Evolutionary conservation across 2,888 invertebrate genomes (phyloP), one percentile per base, ranked within the genome.

Genomic region (Apodemia mormo): DNA sequence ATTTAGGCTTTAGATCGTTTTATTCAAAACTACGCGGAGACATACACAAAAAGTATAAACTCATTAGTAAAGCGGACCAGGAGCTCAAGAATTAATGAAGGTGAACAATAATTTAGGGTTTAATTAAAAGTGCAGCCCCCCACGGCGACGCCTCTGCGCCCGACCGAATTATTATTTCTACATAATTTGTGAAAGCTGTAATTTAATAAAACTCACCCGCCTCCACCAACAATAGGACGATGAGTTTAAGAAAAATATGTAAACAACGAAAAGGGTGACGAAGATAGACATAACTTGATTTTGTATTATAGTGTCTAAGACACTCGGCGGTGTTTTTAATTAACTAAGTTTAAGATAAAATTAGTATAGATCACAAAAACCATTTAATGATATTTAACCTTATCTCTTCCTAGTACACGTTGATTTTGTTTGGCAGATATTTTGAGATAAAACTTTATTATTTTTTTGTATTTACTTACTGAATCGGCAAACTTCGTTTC

Each of bases 91-190:
- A 92, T 92, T 91, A 92, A 92, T 92, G 90, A 89, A 93, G 91
- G 92, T 89, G 91, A 90, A 90, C 92, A 90, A 92, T 93, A 92
- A 93, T 91, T 93, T 92, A 92, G 90, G 88, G 88, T 92, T 93
- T 92, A 92, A 93, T 92, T 92, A 92, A 92, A 92, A 92, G 90
- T 91, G 89, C 87, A 85, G 87, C 87, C 83, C 87, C 92, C 92
- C 84, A 84, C 82, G 68, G 92, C 78, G 90, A 78, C 84, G 85
- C 86, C 87, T 83, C 85, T 83, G 83, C 83, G 80, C 80, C 79
- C 81, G 76, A 71, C 83, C 82, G 80, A 84, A 86, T 85, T 88
- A 89, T 90, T 90, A 88, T 89, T 88, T 86, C 85, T 84, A 89
- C 85, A 89, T 90, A 90, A 92, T 91, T 91, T 89, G 90, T 90